phyloP scores from a whole-genome alignment of 2,888 invertebrate species.

The Cordilura impudica region DNA sequence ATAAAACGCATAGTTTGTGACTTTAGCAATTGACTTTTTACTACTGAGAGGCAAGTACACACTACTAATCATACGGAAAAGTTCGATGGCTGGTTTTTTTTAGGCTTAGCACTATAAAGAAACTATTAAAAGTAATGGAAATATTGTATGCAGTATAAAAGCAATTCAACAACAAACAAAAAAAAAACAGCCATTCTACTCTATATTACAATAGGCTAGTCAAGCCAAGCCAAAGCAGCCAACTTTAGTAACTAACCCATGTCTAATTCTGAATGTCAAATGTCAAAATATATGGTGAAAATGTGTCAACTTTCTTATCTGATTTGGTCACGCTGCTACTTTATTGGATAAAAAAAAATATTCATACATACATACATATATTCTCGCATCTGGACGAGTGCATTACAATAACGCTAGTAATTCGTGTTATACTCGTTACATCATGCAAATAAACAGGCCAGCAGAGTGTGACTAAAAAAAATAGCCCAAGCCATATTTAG shows the following conservation, averaged over 20 bases:
- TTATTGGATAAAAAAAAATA: constrained; percentile 59
- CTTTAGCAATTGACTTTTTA: constrained; percentile 23
- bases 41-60: constrained; percentile 17
- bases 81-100: background rate
- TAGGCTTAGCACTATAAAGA: constrained; percentile 30
- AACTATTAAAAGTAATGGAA: background rate
- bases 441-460: constrained; percentile 57
- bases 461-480: constrained; percentile 56
- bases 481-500: background rate
- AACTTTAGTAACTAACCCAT: constrained; percentile 46
- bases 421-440: constrained; percentile 51
- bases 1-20: constrained; percentile 38
- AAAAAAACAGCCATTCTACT: constrained; percentile 36
- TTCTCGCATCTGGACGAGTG: constrained; percentile 12
- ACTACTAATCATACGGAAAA: constrained; percentile 13
- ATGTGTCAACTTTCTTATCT: constrained; percentile 78
- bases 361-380: constrained; percentile 1
- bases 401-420: constrained; percentile 3
- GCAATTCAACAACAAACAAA: no score
- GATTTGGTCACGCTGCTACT: constrained; percentile 77
- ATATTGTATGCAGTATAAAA: background rate
- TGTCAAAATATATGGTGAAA: constrained; percentile 78
- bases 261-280: constrained; percentile 77
- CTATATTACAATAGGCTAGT: constrained; percentile 36
- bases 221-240: constrained; percentile 18